Evolutionary conservation across 2,888 invertebrate species (phyloP).

Genomic region (Drosophila multiciliata): DNA sequence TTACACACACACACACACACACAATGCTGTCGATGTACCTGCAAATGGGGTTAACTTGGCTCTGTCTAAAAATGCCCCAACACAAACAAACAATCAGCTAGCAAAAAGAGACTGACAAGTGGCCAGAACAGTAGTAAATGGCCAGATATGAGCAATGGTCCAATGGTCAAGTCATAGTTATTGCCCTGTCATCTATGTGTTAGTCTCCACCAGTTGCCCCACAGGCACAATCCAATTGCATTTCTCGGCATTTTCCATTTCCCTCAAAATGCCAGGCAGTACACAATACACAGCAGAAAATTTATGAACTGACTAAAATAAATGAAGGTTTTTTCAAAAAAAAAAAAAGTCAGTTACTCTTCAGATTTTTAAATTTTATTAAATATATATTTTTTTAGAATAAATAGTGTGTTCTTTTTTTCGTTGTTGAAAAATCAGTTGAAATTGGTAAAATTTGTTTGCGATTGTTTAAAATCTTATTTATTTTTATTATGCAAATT

Average conservation of each 20-base stretch:
- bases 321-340: neutral
- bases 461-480: neutral
- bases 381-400: neutral
- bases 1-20: constrained; percentile 13
- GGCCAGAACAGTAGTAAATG: neutral
- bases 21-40: constrained; percentile 14
- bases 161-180: constrained; percentile 81
- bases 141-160: constrained; percentile 78
- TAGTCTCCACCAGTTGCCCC: constrained; percentile 46
- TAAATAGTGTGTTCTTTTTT: neutral
- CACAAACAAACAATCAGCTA: constrained; percentile 40
- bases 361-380: neutral
- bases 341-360: neutral
- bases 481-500: neutral
- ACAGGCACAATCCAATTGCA: constrained; percentile 19
- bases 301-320: neutral
- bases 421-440: neutral
- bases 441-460: neutral
- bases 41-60: constrained; percentile 10
- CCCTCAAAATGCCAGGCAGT: constrained; percentile 24
- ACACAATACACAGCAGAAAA: constrained; percentile 11
- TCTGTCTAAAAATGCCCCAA: constrained; percentile 18
- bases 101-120: constrained; percentile 1
- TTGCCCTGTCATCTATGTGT: constrained; percentile 72
- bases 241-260: constrained; percentile 53